Percentiles rank a stretch among this genome's conserved stretches.
Evolutionary conservation across 2,888 invertebrate species (phyloP).

Genomic region (Spisula subtruncata): DNA sequence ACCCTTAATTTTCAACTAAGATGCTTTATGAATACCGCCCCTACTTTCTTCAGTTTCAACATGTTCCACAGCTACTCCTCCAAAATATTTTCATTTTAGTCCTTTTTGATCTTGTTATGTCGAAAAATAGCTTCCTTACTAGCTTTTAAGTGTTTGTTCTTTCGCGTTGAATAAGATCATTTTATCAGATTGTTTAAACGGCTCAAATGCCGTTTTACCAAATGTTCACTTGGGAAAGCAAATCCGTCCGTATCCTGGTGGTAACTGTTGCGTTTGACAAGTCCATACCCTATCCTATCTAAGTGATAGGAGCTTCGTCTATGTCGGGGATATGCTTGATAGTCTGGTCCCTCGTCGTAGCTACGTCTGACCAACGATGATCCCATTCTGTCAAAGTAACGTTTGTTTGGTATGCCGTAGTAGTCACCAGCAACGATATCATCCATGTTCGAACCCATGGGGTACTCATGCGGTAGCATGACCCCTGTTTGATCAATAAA

Average conservation of each 20-base stretch:
- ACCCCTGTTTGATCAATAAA: conserved; percentile 51
- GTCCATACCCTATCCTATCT: conserved; percentile 47
- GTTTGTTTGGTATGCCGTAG: conserved; percentile 34
- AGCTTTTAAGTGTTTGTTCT: no score
- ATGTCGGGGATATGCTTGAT: conserved; percentile 3
- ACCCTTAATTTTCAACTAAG: no score
- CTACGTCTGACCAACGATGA: conserved; percentile 48
- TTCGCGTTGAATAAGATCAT: neutral
- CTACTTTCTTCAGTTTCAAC: no score
- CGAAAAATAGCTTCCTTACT: no score
- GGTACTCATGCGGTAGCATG: conserved; percentile 36
- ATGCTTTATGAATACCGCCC: no score
- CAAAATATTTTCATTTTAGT: no score
- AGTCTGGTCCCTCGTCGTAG: neutral
- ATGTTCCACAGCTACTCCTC: no score
- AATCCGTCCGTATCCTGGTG: neutral
- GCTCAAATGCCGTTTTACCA: conserved; percentile 22
- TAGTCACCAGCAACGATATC: neutral
- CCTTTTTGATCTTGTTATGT: no score
- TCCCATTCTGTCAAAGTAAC: conserved; percentile 55
- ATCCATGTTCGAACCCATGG: conserved; percentile 18
- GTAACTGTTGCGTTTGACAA: conserved; percentile 36
- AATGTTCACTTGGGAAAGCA: neutral
- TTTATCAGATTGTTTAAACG: conserved; percentile 30
- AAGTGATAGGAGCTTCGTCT: conserved; percentile 37